Conservation (phyloP, 2,888 invertebrate species). For the Asteroscopus sphinx region DNA sequence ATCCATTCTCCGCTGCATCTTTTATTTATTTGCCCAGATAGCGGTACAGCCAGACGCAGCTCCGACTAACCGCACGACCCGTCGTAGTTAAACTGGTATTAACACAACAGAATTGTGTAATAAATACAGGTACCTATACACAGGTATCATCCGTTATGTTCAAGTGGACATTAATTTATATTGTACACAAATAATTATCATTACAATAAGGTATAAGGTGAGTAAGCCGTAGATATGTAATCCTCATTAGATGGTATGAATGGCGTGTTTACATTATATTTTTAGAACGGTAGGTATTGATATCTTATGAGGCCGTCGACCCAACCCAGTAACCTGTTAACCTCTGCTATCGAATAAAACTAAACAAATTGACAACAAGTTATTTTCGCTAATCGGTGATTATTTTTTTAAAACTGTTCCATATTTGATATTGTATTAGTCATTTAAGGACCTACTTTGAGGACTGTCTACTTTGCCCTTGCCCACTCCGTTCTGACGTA, state of each 20-base stretch:
- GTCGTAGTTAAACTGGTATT: slow-evolving; percentile 82
- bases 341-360: slow-evolving; percentile 30
- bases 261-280: slow-evolving; percentile 36
- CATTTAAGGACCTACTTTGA: not conserved
- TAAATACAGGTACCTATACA: slow-evolving; percentile 62
- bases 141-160: slow-evolving; percentile 42
- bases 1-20: slow-evolving; percentile 84
- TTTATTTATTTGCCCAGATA: slow-evolving; percentile 88
- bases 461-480: no score
- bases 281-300: slow-evolving; percentile 32
- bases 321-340: slow-evolving; percentile 53
- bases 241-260: slow-evolving; percentile 3
- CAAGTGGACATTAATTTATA: slow-evolving; percentile 12
- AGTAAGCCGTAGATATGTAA: slow-evolving; percentile 1
- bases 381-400: slow-evolving; percentile 7
- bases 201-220: not conserved
- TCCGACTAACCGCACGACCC: slow-evolving; percentile 72
- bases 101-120: slow-evolving; percentile 72
- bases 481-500: no score
- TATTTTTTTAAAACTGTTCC: not conserved
- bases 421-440: not conserved
- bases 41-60: slow-evolving; percentile 82
- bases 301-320: slow-evolving; percentile 34
- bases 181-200: slow-evolving; percentile 3
- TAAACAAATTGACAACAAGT: slow-evolving; percentile 11